phyloP scores from a whole-genome alignment of 1,140 invertebrate genomes.

The Leptopilina boulardi region DNA sequence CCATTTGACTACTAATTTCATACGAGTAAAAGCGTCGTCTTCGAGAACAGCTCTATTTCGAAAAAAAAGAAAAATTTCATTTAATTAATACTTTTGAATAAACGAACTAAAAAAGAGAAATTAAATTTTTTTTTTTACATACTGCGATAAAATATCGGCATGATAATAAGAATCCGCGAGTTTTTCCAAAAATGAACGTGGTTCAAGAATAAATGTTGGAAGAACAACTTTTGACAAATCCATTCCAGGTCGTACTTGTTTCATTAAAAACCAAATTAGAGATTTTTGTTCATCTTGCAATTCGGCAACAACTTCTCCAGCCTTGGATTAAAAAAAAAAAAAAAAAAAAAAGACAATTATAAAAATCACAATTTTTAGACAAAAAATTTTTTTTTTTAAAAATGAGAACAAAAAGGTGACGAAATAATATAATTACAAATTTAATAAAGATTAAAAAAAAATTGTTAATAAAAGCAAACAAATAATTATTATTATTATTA shows the following conservation, averaged over 20 bases:
- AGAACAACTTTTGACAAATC: slow-evolving; percentile 96
- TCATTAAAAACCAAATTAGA: slow-evolving; percentile 94
- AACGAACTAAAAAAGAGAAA: no score
- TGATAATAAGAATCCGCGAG: slow-evolving; percentile 96
- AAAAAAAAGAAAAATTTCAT: neutral
- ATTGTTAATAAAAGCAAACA: slow-evolving; percentile 7
- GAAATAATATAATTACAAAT: neutral
- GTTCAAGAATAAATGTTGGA: slow-evolving; percentile 93
- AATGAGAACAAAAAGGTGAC: slow-evolving; percentile 34
- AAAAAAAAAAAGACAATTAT: slow-evolving; percentile 39
- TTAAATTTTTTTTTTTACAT: slow-evolving; percentile 70
- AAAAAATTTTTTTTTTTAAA: neutral
- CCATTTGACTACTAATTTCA: slow-evolving; percentile 93
- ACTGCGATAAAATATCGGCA: slow-evolving; percentile 92
- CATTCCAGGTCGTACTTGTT: slow-evolving; percentile 97
- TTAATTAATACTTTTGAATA: no score
- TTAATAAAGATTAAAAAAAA: slow-evolving; percentile 8
- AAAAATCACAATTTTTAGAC: neutral
- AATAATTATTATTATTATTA: no score
- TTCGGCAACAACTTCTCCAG: slow-evolving; percentile 93
- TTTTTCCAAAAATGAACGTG: slow-evolving; percentile 95
- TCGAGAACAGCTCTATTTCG: slow-evolving; percentile 85
- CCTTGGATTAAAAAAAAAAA: slow-evolving; percentile 74
- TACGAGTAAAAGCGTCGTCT: slow-evolving; percentile 92
- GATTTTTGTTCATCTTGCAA: slow-evolving; percentile 96